A percentile compares a stretch with the other conserved stretches of the same genome.
Evolutionary conservation across 2,113 vertebrate genomes (phyloP).

Genomic region (Elachura formosa): DNA sequence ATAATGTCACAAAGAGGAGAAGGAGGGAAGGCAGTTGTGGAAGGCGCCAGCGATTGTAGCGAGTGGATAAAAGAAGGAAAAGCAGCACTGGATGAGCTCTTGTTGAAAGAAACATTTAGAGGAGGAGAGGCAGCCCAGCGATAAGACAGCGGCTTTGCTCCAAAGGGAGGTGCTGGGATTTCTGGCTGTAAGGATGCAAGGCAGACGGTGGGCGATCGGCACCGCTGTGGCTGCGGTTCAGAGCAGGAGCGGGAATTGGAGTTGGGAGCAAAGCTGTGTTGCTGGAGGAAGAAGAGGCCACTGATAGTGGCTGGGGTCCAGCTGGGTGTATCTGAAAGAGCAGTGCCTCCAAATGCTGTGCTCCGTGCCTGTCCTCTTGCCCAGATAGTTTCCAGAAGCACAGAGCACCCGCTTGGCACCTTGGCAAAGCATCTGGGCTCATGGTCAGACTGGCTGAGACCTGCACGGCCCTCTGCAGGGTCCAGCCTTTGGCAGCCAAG

Average conservation of each 20-base stretch:
- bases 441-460: neutral
- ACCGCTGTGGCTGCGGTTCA: accelerated
- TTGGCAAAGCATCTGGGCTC: accelerated
- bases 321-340: neutral
- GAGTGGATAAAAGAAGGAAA: neutral
- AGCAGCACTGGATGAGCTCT: neutral
- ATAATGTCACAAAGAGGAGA: neutral
- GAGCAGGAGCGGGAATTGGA: accelerated
- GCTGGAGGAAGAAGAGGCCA: neutral
- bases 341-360: accelerated
- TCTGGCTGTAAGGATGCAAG: too few species aligned
- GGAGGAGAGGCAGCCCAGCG: neutral
- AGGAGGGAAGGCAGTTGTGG: neutral
- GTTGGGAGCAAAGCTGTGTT: neutral
- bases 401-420: neutral
- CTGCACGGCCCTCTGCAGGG: accelerated
- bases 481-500: neutral
- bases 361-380: neutral
- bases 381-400: neutral
- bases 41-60: neutral
- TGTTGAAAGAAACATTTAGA: accelerated
- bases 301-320: accelerated
- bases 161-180: neutral
- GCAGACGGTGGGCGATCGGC: neutral
- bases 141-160: neutral